A percentile compares a stretch with the other conserved stretches of the same genome.
Conservation (phyloP, 2,797 vertebrate species). For the Poecilia gillii region DNA sequence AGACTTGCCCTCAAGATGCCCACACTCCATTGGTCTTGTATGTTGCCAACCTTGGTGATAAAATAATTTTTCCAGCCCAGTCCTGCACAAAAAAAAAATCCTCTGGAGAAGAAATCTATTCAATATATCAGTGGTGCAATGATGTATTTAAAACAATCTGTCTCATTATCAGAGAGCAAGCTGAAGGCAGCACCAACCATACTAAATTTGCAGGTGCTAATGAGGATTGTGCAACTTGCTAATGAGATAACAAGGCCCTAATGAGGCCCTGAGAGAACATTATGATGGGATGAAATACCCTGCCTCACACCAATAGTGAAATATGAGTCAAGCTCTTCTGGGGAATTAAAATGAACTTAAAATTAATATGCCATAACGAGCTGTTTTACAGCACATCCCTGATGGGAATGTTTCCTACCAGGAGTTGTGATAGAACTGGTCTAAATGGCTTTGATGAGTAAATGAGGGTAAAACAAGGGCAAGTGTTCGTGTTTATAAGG, state of each 20-base stretch:
- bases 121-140: constrained; percentile 10
- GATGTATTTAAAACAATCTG: constrained; percentile 23
- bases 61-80: constrained; percentile 41
- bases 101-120: constrained; percentile 28
- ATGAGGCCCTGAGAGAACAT: constrained; percentile 76
- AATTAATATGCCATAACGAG: constrained; percentile 63
- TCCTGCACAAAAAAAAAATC: constrained; percentile 21
- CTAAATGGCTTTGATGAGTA: constrained; percentile 6
- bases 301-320: constrained; percentile 36
- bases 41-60: constrained; percentile 35
- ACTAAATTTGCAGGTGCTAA: constrained; percentile 58
- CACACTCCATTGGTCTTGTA: constrained; percentile 21
- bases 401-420: constrained; percentile 61
- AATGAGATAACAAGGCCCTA: constrained; percentile 76
- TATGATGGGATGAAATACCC: constrained; percentile 73
- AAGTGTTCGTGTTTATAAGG: constrained; percentile 37
- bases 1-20: constrained; percentile 36
- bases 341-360: constrained; percentile 71
- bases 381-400: constrained; percentile 65
- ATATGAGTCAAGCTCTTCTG: constrained; percentile 64
- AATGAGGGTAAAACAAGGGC: constrained; percentile 12
- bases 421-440: constrained; percentile 44
- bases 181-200: constrained; percentile 36
- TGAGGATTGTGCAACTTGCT: constrained; percentile 66
- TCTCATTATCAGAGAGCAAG: constrained; percentile 54